Evolutionary conservation across 2,113 vertebrate genomes (phyloP).

Genomic region (Brachyhypopomus occidentalis): DNA sequence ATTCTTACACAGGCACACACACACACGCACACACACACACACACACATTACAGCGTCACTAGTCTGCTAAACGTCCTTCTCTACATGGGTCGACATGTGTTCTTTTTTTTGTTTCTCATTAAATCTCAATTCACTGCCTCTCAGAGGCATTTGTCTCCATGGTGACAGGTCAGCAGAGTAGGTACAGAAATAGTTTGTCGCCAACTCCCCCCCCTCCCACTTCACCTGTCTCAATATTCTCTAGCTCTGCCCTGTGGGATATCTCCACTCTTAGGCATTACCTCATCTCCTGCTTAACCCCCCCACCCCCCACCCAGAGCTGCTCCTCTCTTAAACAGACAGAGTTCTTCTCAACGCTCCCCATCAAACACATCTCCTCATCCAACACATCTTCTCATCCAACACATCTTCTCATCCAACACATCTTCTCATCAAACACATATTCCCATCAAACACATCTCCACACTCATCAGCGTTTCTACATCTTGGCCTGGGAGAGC

Average conservation of each 20-base stretch:
- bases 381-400: too few relatives aligned
- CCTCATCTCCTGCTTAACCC: constrained; percentile 29
- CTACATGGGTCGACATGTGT: constrained; percentile 31
- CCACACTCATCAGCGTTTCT: background rate
- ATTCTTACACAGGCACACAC: too few relatives aligned
- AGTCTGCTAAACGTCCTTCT: constrained; percentile 36
- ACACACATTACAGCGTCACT: constrained; percentile 35
- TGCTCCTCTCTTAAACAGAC: constrained; percentile 17
- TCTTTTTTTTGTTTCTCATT: constrained; percentile 46
- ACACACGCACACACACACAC: constrained; percentile 12
- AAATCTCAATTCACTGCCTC: constrained; percentile 46
- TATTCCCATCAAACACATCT: background rate
- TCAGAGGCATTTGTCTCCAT: constrained; percentile 52
- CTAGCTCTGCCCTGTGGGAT: constrained; percentile 30
- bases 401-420: background rate
- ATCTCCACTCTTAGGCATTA: constrained; percentile 28
- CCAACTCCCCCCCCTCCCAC: constrained; percentile 32
- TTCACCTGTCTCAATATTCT: constrained; percentile 43
- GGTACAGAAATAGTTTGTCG: constrained; percentile 38
- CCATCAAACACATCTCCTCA: background rate
- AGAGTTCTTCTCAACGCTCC: constrained; percentile 24
- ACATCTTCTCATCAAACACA: background rate
- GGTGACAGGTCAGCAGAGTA: constrained; percentile 45
- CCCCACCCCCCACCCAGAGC: background rate
- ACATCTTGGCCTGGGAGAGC: background rate